A percentile compares a stretch with the other conserved stretches of the same genome.
phyloP scores from a whole-genome alignment of 2,113 vertebrate genomes.

The Chroicocephalus ridibundus region DNA sequence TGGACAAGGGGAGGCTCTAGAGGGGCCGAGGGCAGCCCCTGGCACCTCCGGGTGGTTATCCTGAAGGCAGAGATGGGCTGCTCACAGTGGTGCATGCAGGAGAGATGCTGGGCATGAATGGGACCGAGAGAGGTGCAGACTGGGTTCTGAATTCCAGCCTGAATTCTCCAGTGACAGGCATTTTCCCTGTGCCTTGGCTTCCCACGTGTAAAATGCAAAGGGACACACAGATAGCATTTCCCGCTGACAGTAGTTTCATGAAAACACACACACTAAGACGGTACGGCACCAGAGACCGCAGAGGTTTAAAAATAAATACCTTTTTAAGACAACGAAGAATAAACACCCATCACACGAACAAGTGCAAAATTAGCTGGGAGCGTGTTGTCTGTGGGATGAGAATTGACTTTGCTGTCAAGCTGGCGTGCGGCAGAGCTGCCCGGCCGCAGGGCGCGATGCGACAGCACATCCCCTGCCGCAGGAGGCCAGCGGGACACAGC shows the following conservation, averaged over 20 bases:
- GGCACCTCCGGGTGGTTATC: neutral
- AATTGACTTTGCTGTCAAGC: neutral
- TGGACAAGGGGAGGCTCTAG: neutral
- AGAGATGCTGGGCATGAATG: neutral
- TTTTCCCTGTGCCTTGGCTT: neutral
- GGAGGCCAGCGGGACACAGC: neutral
- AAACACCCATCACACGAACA: constrained; percentile 3
- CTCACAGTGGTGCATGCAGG: neutral
- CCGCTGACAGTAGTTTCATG: neutral
- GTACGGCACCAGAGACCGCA: neutral
- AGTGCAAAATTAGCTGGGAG: constrained; percentile 22
- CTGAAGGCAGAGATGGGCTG: neutral
- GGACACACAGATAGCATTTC: neutral
- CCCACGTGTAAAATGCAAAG: neutral
- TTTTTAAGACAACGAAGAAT: constrained; percentile 32
- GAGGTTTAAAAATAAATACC: constrained; percentile 25
- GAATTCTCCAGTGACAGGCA: neutral
- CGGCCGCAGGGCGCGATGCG: neutral
- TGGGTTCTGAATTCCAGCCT: neutral
- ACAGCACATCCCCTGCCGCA: neutral
- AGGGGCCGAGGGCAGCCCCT: neutral
- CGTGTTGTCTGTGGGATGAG: neutral
- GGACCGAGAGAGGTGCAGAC: neutral
- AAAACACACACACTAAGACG: neutral
- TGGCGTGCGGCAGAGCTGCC: neutral